phyloP scores from a whole-genome alignment of 1,140 invertebrate genomes.

The Tenebrio molitor region DNA sequence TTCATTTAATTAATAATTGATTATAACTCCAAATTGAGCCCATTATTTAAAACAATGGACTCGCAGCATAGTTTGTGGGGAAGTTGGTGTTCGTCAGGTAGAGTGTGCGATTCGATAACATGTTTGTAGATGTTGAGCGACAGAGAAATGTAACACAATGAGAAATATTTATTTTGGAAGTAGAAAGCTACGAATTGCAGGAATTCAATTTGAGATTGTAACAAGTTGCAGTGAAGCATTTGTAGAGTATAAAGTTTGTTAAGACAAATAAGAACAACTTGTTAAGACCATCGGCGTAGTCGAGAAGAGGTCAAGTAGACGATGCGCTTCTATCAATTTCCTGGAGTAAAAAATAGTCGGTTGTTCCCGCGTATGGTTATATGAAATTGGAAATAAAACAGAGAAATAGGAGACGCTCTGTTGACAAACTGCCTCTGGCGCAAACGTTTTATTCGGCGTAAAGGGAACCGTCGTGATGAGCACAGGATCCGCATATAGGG shows the following conservation, averaged over 20 bases:
- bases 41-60: too few species aligned
- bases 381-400: conserved; percentile 42
- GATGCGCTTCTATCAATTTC: conserved; percentile 18
- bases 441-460: conserved; percentile 26
- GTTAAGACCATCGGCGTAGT: background rate
- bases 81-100: too few species aligned
- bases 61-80: conserved; percentile 1
- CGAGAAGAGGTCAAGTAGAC: background rate
- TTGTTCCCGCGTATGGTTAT: conserved; percentile 30
- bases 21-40: too few species aligned
- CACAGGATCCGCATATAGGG: conserved; percentile 2
- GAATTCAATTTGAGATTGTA: conserved; percentile 37
- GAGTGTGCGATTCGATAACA: too few species aligned
- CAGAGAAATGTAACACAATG: conserved; percentile 10
- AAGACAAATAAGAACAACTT: conserved; percentile 35
- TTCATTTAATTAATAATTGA: too few species aligned
- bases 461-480: conserved; percentile 16
- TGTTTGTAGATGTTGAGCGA: too few species aligned
- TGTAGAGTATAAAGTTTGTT: conserved; percentile 30
- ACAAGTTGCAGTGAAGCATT: conserved; percentile 23
- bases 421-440: conserved; percentile 39
- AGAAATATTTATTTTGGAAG: conserved; percentile 17
- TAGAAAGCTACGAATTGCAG: conserved; percentile 26
- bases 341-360: conserved; percentile 9
- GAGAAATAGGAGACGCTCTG: conserved; percentile 34